Conservation (phyloP, 2,888 invertebrate species). For the Pocota personata region DNA sequence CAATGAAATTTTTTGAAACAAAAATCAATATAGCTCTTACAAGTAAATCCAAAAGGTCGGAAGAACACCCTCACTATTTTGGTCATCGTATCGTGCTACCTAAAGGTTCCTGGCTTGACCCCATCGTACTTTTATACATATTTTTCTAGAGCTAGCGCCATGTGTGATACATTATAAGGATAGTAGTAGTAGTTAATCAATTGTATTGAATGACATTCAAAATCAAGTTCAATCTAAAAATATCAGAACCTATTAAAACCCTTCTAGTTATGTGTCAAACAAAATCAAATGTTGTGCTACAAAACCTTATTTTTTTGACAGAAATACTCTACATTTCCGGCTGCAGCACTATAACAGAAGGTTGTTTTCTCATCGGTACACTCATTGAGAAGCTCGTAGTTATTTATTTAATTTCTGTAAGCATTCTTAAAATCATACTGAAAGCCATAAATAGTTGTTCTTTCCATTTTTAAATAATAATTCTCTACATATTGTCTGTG, state of each 20-base stretch:
- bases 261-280: background rate
- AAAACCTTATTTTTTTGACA: background rate
- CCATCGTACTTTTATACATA: too few relatives aligned
- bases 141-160: too few relatives aligned
- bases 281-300: background rate
- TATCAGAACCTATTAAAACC: background rate
- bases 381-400: background rate
- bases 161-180: too few relatives aligned
- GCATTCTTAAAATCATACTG: background rate
- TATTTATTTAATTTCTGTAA: background rate
- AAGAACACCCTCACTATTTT: too few relatives aligned
- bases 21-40: too few relatives aligned
- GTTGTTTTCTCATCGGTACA: background rate
- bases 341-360: background rate
- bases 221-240: background rate
- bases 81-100: too few relatives aligned
- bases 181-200: too few relatives aligned
- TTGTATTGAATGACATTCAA: background rate
- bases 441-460: conserved; percentile 5
- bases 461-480: background rate
- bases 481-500: background rate
- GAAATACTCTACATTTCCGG: background rate
- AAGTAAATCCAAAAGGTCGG: too few relatives aligned
- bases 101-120: too few relatives aligned
- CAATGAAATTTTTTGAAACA: too few relatives aligned